Conservation (phyloP, 2,888 invertebrate species). For the Drosophila subsilvestris region DNA sequence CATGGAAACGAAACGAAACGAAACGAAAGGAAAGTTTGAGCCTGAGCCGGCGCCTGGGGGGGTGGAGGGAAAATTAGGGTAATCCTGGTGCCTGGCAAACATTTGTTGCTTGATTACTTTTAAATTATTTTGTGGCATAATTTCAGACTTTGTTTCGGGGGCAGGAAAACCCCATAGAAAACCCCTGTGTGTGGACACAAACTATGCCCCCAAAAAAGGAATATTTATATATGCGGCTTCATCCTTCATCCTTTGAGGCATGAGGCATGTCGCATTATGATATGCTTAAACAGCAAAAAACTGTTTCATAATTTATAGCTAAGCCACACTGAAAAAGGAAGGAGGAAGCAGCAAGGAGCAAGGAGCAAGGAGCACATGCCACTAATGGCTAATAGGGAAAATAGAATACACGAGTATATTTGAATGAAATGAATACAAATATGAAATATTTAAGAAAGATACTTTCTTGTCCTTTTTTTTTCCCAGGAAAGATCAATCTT, state of each 20-base stretch:
- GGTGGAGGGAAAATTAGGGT: conserved; percentile 4
- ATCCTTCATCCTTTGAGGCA: conserved; percentile 59
- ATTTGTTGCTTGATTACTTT: conserved; percentile 83
- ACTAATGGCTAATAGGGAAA: conserved; percentile 39
- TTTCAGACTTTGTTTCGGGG: conserved; percentile 72
- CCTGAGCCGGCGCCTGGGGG: not conserved
- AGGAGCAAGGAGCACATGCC: conserved; percentile 19
- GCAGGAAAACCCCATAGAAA: conserved; percentile 30
- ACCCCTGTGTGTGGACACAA: conserved; percentile 63
- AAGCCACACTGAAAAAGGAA: not conserved
- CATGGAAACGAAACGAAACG: not conserved
- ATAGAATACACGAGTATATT: conserved; percentile 20
- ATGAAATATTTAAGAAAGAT: conserved; percentile 12
- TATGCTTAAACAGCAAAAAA: conserved; percentile 80
- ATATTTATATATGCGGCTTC: conserved; percentile 1
- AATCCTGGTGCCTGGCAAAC: conserved; percentile 54
- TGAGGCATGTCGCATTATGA: conserved; percentile 75
- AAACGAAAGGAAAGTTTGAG: conserved; percentile 1
- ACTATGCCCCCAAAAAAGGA: not conserved
- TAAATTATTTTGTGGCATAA: conserved; percentile 83
- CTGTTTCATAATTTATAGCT: conserved; percentile 82
- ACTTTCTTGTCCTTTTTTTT: not conserved
- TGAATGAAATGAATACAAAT: conserved; percentile 4
- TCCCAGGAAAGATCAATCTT: conserved; percentile 15
- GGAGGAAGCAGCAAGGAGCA: not conserved